These are phyloP conservation scores for Brachypterus glaber DNA, from an alignment of 2,888 invertebrate genomes.

Conservation along the genomic window DNA sequence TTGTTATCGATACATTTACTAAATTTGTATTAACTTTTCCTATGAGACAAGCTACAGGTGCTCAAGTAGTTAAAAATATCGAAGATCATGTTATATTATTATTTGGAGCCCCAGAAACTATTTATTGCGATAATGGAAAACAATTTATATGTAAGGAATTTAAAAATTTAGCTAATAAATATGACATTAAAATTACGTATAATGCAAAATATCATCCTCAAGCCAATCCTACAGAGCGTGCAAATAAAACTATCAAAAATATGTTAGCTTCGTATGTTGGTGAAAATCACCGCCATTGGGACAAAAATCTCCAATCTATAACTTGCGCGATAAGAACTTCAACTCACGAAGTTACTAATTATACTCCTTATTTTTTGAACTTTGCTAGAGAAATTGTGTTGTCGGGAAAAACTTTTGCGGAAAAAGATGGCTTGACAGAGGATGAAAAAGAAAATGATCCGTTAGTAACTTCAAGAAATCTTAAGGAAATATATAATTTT, in stretches of 20 bases:
- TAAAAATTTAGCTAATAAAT: neutral
- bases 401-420: too few species aligned
- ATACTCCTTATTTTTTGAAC: conserved; percentile 17
- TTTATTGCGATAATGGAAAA: conserved; percentile 4
- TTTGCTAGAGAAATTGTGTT: conserved; percentile 17
- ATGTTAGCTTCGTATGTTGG: neutral
- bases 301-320: conserved; percentile 6
- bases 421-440: too few species aligned
- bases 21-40: conserved; percentile 21
- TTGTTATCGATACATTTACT: conserved; percentile 19
- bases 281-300: neutral
- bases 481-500: too few species aligned
- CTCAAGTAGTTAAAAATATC: conserved; percentile 6
- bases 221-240: neutral
- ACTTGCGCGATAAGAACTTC: conserved; percentile 19
- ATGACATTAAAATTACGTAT: neutral
- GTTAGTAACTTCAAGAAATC: too few species aligned
- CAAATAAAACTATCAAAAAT: neutral
- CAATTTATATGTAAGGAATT: conserved; percentile 1
- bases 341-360: conserved; percentile 17
- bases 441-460: too few species aligned
- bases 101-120: conserved; percentile 2
- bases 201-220: neutral
- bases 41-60: conserved; percentile 18
- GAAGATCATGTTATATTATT: neutral